A percentile compares a stretch with the other conserved stretches of the same genome.
These are phyloP conservation scores for Tetheella fluctuosa DNA, from an alignment of 2,888 invertebrate genomes.

Conservation along the genomic window DNA sequence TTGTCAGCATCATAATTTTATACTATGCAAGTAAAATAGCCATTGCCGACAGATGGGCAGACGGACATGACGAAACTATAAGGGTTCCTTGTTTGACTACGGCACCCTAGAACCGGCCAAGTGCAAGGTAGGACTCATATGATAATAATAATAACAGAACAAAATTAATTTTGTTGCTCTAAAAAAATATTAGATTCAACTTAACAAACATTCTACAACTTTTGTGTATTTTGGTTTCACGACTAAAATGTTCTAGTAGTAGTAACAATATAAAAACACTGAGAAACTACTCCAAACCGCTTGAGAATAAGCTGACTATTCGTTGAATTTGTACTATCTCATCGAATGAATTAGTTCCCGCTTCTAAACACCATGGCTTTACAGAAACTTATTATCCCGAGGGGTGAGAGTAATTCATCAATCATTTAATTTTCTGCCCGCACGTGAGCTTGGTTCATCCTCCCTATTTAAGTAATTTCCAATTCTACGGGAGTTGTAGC, in stretches of 20 bases:
- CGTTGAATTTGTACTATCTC: background rate
- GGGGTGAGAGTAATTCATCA: constrained; percentile 18
- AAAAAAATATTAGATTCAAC: too few species aligned
- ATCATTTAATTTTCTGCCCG: constrained; percentile 16
- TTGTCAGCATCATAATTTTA: too few species aligned
- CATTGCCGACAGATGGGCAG: too few species aligned
- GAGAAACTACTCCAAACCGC: background rate
- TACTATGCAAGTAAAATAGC: too few species aligned
- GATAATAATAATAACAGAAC: too few species aligned
- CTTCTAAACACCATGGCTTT: constrained; percentile 10
- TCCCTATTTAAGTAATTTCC: constrained; percentile 11
- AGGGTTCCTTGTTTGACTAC: too few species aligned
- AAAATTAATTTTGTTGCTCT: too few species aligned
- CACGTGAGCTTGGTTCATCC: constrained; percentile 11
- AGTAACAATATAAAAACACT: background rate
- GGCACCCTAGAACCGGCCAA: too few species aligned
- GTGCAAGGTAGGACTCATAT: too few species aligned
- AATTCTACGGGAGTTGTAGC: constrained; percentile 10
- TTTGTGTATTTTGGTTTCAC: too few species aligned
- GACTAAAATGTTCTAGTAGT: background rate
- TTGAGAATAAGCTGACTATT: background rate
- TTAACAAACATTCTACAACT: too few species aligned
- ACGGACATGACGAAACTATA: too few species aligned
- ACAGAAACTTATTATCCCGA: constrained; percentile 13
- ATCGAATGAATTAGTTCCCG: background rate